phyloP scores from a whole-genome alignment of 2,113 vertebrate genomes.

The Dascyllus trimaculatus region DNA sequence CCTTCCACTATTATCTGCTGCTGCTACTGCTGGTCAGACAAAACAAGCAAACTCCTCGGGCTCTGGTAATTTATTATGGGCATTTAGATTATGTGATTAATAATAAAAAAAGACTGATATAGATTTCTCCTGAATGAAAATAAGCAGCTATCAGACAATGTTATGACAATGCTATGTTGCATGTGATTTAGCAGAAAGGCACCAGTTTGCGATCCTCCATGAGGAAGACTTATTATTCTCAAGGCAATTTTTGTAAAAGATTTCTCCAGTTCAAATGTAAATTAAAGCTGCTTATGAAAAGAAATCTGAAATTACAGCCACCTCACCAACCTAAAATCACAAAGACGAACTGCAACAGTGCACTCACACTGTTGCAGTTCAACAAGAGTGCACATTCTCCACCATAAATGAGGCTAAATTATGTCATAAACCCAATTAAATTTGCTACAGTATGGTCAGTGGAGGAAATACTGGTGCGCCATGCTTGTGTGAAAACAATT shows the following conservation, averaged over 20 bases:
- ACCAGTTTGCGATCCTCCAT: conserved; percentile 1
- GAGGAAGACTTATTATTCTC: conserved; percentile 2
- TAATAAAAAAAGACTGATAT: too few relatives aligned
- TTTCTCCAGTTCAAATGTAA: conserved; percentile 11
- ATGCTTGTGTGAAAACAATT: conserved; percentile 26
- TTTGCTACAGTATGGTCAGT: conserved; percentile 17
- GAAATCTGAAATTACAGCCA: conserved; percentile 16
- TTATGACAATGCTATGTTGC: background rate
- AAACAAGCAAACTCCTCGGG: too few relatives aligned
- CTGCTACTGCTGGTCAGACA: too few relatives aligned
- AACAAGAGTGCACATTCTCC: conserved; percentile 11
- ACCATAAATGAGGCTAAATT: conserved; percentile 48
- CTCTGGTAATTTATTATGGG: too few relatives aligned
- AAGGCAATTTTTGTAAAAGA: conserved; percentile 10
- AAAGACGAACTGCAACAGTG: conserved; percentile 8
- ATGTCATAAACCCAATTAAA: conserved; percentile 52
- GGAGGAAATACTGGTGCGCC: conserved; percentile 1
- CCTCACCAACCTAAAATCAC: conserved; percentile 32
- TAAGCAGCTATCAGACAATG: background rate
- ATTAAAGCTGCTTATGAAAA: conserved; percentile 26
- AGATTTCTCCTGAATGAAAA: conserved; percentile 6
- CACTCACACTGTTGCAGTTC: too few relatives aligned
- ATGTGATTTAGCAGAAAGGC: conserved; percentile 5
- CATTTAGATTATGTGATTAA: too few relatives aligned
- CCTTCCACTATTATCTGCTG: too few relatives aligned